These are phyloP conservation scores for Cyphomyrus plagiostoma DNA, from an alignment of 2,113 vertebrate genomes.

Conservation along the genomic window DNA sequence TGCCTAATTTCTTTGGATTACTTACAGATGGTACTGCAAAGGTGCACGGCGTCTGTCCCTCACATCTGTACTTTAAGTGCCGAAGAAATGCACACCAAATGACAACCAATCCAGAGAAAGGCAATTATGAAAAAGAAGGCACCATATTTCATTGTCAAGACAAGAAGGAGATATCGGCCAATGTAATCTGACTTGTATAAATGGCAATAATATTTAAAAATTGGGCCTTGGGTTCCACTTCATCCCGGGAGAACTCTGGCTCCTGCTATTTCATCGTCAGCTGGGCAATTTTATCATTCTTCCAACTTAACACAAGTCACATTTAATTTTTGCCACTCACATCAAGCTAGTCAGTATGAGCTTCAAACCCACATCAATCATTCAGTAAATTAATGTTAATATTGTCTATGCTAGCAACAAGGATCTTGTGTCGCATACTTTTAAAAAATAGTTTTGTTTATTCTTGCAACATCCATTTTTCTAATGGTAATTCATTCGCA, in stretches of 20 bases:
- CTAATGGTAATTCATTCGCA: background rate
- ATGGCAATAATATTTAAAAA: constrained; percentile 41
- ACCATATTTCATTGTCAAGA: constrained; percentile 27
- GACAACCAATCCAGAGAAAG: constrained; percentile 9
- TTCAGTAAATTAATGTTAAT: background rate
- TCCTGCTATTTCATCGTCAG: constrained; percentile 38
- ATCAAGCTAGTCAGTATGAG: constrained; percentile 6
- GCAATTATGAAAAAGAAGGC: constrained; percentile 16
- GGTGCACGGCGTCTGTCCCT: constrained; percentile 52
- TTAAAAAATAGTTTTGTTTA: background rate
- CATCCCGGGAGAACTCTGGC: constrained; percentile 29
- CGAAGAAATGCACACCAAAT: background rate
- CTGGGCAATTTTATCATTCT: constrained; percentile 36
- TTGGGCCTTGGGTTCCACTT: constrained; percentile 29
- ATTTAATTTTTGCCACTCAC: constrained; percentile 26
- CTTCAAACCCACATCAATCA: background rate
- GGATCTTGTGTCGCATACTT: background rate
- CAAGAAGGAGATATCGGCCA: constrained; percentile 7
- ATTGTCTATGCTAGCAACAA: background rate
- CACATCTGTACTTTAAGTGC: background rate
- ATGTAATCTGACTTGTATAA: constrained; percentile 19
- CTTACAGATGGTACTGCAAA: constrained; percentile 68
- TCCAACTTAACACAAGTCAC: constrained; percentile 36
- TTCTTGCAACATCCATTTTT: background rate
- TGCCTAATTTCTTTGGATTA: constrained; percentile 65